These are phyloP conservation scores for Euplagia quadripunctaria DNA, from an alignment of 2,888 invertebrate genomes.

Conservation along the genomic window DNA sequence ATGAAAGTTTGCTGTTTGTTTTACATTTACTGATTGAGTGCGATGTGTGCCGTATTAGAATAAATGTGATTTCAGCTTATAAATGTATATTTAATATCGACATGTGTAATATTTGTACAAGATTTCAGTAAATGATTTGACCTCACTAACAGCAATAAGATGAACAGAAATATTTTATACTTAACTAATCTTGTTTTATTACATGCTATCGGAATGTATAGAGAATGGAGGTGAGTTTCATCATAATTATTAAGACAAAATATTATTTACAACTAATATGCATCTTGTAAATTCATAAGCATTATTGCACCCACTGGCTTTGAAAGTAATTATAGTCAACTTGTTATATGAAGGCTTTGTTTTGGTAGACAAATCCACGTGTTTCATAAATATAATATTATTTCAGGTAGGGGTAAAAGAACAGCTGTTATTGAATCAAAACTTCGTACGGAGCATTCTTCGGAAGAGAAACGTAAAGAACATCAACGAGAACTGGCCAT, in stretches of 20 bases:
- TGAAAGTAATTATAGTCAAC: slow-evolving; percentile 5
- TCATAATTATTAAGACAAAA: slow-evolving; percentile 10
- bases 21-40: slow-evolving; percentile 8
- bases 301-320: slow-evolving; percentile 7
- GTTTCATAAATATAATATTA: slow-evolving; percentile 20
- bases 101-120: slow-evolving; percentile 48
- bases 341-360: neutral
- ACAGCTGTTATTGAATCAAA: slow-evolving; percentile 97
- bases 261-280: slow-evolving; percentile 16
- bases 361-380: neutral
- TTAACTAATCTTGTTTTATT: slow-evolving; percentile 77
- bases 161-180: slow-evolving; percentile 56
- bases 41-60: slow-evolving; percentile 15
- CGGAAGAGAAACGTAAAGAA: slow-evolving; percentile 98
- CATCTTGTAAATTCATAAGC: slow-evolving; percentile 12
- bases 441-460: slow-evolving; percentile 96
- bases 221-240: slow-evolving; percentile 83
- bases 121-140: slow-evolving; percentile 48
- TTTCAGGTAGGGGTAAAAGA: slow-evolving; percentile 91
- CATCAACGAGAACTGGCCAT: slow-evolving; percentile 98
- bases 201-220: slow-evolving; percentile 80
- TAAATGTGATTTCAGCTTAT: slow-evolving; percentile 21
- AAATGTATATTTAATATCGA: slow-evolving; percentile 27
- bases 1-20: neutral
- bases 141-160: slow-evolving; percentile 50